A percentile compares a stretch with the other conserved stretches of the same genome.
Conservation (phyloP, 1,140 invertebrate genomes). For the Rhyzopertha dominica region DNA sequence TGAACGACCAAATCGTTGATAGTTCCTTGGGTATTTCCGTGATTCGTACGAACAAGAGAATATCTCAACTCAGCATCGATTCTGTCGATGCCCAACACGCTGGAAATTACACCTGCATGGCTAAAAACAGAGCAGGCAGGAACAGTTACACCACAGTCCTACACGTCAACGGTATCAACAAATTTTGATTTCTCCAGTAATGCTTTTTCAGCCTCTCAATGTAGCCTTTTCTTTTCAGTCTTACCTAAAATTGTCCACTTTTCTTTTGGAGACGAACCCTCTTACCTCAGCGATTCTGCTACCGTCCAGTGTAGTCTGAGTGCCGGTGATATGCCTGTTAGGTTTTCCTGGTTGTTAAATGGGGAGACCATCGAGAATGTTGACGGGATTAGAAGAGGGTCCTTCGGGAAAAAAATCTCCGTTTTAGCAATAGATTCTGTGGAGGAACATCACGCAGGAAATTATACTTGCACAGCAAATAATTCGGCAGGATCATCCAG, state of each 20-base stretch:
- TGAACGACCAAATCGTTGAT: slow-evolving; percentile 53
- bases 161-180: slow-evolving; percentile 56
- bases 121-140: slow-evolving; percentile 58
- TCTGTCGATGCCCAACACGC: slow-evolving; percentile 55
- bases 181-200: background rate
- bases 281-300: slow-evolving; percentile 40
- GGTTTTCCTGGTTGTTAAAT: slow-evolving; percentile 47
- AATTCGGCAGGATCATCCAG: slow-evolving; percentile 63
- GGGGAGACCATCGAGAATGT: slow-evolving; percentile 29
- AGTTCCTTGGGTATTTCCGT: slow-evolving; percentile 50
- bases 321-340: slow-evolving; percentile 32
- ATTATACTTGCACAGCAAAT: slow-evolving; percentile 73
- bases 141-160: slow-evolving; percentile 53
- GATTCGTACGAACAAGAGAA: slow-evolving; percentile 55
- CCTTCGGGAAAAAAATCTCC: slow-evolving; percentile 62
- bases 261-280: slow-evolving; percentile 54
- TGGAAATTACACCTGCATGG: slow-evolving; percentile 63
- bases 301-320: slow-evolving; percentile 30
- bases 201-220: slow-evolving; percentile 7
- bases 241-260: slow-evolving; percentile 61
- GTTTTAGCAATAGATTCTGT: slow-evolving; percentile 71
- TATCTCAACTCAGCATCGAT: slow-evolving; percentile 60
- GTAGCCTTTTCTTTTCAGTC: slow-evolving; percentile 23
- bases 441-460: slow-evolving; percentile 66
- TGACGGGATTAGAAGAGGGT: slow-evolving; percentile 30